Conservation (phyloP, 2,113 vertebrate genomes). For the Platysteira castanea region DNA sequence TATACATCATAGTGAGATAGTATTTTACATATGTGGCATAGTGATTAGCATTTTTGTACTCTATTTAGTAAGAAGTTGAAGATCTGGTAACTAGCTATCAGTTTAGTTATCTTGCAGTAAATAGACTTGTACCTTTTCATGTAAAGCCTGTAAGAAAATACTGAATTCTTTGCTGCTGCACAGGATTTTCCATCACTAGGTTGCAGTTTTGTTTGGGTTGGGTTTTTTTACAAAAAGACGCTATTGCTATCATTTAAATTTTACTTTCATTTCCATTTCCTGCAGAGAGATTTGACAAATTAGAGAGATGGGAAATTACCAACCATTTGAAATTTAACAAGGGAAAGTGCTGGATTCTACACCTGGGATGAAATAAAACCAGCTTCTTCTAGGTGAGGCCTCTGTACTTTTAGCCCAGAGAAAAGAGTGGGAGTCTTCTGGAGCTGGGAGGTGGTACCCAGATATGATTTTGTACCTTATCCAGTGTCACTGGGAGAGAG, state of each 20-base stretch:
- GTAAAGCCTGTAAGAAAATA: background rate
- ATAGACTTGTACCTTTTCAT: background rate
- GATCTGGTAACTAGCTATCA: background rate
- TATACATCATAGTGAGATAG: background rate
- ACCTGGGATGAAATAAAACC: background rate
- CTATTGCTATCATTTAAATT: background rate
- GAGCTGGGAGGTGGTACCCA: background rate
- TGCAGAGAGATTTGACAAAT: background rate
- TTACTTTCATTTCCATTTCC: background rate
- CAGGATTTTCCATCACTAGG: background rate
- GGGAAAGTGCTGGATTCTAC: background rate
- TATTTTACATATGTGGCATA: background rate
- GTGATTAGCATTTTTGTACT: background rate
- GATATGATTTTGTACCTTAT: background rate
- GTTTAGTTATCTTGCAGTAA: background rate
- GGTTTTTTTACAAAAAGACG: accelerated
- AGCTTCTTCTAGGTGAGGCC: background rate
- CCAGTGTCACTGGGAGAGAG: background rate
- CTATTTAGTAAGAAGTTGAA: background rate
- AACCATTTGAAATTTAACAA: background rate
- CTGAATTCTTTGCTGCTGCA: background rate
- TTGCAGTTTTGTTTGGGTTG: background rate
- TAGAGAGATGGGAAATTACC: background rate
- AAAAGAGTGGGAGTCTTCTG: background rate
- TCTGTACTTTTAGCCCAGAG: background rate